phyloP scores from a whole-genome alignment of 1,140 invertebrate species.

The Semibalanus balanoides region DNA sequence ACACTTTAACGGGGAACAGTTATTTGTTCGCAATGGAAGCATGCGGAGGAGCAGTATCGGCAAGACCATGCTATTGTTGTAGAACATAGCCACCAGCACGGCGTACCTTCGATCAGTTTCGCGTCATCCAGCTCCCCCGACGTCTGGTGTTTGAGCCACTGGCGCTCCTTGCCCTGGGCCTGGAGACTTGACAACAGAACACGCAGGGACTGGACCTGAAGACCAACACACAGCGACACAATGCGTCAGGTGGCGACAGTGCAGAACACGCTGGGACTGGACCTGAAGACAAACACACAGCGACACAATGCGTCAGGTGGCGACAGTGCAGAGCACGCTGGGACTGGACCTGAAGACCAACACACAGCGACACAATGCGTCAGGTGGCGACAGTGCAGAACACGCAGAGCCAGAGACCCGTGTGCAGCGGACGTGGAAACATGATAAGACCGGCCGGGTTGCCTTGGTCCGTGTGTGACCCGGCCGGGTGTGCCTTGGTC shows the following conservation, averaged over 20 bases:
- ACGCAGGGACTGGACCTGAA: constrained; percentile 39
- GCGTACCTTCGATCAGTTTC: constrained; percentile 72
- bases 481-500: too few relatives aligned
- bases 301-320: too few relatives aligned
- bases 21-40: too few relatives aligned
- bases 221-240: neutral
- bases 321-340: constrained; percentile 41
- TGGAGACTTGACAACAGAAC: constrained; percentile 54
- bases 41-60: too few relatives aligned
- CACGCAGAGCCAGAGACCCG: too few relatives aligned
- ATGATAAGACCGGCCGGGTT: too few relatives aligned
- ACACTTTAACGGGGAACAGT: too few relatives aligned
- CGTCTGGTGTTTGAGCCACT: constrained; percentile 84
- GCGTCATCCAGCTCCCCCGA: constrained; percentile 88
- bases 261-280: constrained; percentile 41
- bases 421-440: too few relatives aligned
- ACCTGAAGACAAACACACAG: constrained; percentile 35
- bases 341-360: constrained; percentile 37
- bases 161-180: constrained; percentile 82
- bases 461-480: too few relatives aligned
- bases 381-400: constrained; percentile 32
- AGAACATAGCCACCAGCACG: too few relatives aligned
- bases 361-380: neutral
- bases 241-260: too few relatives aligned
- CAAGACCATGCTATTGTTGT: too few relatives aligned